Evolutionary conservation across 1,140 invertebrate genomes (phyloP), one percentile per base, ranked within the genome.

Genomic region (Lysiphlebus fabarum): DNA sequence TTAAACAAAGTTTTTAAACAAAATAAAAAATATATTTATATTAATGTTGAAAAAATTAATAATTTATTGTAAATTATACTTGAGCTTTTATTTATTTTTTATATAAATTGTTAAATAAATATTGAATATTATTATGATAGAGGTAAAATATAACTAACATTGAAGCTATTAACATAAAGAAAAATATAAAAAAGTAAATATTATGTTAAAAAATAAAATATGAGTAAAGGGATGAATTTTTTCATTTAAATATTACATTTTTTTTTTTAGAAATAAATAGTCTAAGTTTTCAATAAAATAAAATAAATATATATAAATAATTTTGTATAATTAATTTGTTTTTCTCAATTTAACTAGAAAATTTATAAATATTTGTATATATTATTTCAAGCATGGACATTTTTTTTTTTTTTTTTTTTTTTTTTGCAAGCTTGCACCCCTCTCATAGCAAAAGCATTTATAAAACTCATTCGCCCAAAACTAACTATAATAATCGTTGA

Each of bases 401-500:
- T n/a, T n/a, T n/a, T n/a, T n/a, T n/a, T n/a, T n/a, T n/a, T n/a
- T n/a, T n/a, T n/a, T n/a, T n/a, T n/a, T n/a, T n/a, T n/a, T 44
- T 61, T 50, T 41, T 44, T 42, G 49, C 58, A 51, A 34, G 43
- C 41, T 56, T 57, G 59, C 40, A 53, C 53, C 48, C 41, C 53
- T 41, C n/a, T 17, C 14, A 45, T 17, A 38, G 53, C 54, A 7
- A 47, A 38, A 41, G 33, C 73, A 72, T 77, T 77, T 75, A 73
- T 73, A 69, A 76, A 60, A 78, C 75, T 76, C 75, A 67, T 71
- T 75, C 76, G 68, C 65, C 68, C 67, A 74, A 74, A 78, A 77
- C 75, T 72, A 78, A 78, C 71, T 77, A 73, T 73, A 79, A 78
- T 78, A 78, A 79, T 77, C 77, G 75, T 78, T 77, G 65, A 71